Evolutionary conservation across 1,140 invertebrate species (phyloP).

Genomic region (Diorhabda elongata): DNA sequence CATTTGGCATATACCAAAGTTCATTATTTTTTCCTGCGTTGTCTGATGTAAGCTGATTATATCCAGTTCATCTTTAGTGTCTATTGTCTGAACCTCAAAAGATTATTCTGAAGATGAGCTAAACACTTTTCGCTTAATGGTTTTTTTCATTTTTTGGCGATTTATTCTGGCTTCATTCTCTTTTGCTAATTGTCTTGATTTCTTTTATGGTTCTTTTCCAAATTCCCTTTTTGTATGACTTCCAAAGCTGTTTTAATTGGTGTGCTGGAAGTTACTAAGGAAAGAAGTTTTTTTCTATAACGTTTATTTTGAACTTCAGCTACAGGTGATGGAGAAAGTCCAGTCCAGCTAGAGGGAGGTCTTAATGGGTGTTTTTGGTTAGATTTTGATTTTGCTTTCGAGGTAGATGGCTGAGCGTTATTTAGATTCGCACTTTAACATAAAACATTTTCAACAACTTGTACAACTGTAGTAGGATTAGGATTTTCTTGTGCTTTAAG

Average conservation of each 20-base stretch:
- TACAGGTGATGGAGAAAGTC: neutral
- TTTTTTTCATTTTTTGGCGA: too few species aligned
- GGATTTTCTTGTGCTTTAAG: neutral
- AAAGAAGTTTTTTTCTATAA: neutral
- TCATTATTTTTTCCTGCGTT: too few species aligned
- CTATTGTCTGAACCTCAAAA: too few species aligned
- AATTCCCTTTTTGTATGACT: neutral
- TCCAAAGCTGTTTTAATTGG: constrained; percentile 1
- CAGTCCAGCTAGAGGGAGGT: neutral
- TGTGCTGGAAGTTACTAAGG: neutral
- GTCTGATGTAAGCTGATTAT: too few species aligned
- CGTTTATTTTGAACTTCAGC: neutral
- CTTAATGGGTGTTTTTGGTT: neutral
- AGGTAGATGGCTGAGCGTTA: too few species aligned
- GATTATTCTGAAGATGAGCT: too few species aligned
- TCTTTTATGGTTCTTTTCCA: neutral
- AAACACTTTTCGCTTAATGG: too few species aligned
- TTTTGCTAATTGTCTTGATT: neutral
- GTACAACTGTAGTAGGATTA: neutral
- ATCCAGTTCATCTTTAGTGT: too few species aligned
- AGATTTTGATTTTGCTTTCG: neutral
- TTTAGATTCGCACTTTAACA: too few species aligned
- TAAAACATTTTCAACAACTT: neutral
- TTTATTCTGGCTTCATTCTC: too few species aligned
- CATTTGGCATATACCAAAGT: too few species aligned